Evolutionary conservation across 2,113 vertebrate genomes (phyloP).

Genomic region (Cottus gobio): DNA sequence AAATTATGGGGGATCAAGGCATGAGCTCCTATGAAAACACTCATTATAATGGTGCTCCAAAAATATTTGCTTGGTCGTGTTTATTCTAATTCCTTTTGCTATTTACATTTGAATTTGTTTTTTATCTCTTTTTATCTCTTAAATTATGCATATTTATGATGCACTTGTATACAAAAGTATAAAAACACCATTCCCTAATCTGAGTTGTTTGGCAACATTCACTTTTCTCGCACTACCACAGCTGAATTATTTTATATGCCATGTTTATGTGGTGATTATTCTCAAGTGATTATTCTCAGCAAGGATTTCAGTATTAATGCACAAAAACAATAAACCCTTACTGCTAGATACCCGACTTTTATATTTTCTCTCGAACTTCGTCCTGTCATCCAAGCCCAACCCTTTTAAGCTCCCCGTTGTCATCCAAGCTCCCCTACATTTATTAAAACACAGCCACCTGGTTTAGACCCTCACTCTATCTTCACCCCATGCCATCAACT

Average conservation of each 20-base stretch:
- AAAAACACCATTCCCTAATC: constrained; percentile 1
- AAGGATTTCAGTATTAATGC: background rate
- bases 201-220: background rate
- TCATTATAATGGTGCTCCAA: background rate
- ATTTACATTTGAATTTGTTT: constrained; percentile 31
- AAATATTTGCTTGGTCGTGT: background rate
- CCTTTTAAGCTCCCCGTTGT: constrained; percentile 45
- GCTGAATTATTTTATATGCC: background rate
- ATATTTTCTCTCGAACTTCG: constrained; percentile 15
- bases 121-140: too few species aligned
- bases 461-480: constrained; percentile 62
- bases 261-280: constrained; percentile 15
- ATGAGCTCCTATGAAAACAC: constrained; percentile 2
- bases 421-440: constrained; percentile 41
- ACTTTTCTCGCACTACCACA: background rate
- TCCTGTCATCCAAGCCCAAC: constrained; percentile 18
- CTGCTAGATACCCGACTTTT: constrained; percentile 8
- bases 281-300: constrained; percentile 17
- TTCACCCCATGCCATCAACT: constrained; percentile 51
- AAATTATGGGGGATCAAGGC: constrained; percentile 8
- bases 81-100: constrained; percentile 8
- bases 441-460: constrained; percentile 71
- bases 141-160: constrained; percentile 28
- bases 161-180: constrained; percentile 8
- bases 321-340: background rate